Percentiles rank a stretch among this genome's conserved stretches.
Evolutionary conservation across 2,113 vertebrate genomes (phyloP).

Genomic region (Dasyornis broadbenti): DNA sequence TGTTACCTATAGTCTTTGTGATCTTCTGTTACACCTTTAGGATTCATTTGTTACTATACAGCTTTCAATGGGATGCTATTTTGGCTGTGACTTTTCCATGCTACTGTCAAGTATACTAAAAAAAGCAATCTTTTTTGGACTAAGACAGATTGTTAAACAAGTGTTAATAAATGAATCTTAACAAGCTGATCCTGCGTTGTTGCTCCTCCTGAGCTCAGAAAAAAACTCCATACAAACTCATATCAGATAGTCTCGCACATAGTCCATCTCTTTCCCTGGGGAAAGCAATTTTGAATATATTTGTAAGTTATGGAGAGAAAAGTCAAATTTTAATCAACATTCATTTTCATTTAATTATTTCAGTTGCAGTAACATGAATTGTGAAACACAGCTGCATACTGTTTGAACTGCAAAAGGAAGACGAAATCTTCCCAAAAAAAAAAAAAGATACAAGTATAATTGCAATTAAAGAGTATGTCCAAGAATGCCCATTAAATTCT

Average conservation of each 20-base stretch:
- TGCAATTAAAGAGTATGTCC: not conserved
- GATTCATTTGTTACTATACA: not conserved
- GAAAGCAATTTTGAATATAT: not conserved
- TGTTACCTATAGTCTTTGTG: not conserved
- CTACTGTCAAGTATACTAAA: not conserved
- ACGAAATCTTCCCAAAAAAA: not conserved
- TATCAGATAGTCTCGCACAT: not conserved
- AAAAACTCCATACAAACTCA: not conserved
- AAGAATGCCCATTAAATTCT: not conserved
- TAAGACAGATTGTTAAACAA: not conserved
- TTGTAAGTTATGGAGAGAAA: not conserved
- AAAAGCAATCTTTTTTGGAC: not conserved
- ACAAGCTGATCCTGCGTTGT: not conserved
- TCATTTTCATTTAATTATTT: not conserved
- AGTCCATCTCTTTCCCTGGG: not conserved
- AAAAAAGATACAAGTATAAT: not conserved
- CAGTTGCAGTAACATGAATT: not conserved
- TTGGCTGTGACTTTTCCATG: not conserved
- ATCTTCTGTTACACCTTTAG: not conserved
- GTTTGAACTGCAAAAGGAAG: not conserved
- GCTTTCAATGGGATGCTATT: not conserved
- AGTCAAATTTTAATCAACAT: not conserved
- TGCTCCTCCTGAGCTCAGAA: not conserved
- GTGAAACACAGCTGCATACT: not conserved
- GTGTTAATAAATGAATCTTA: not conserved